phyloP scores from a whole-genome alignment of 2,888 invertebrate genomes.

The Leptothorax acervorum region DNA sequence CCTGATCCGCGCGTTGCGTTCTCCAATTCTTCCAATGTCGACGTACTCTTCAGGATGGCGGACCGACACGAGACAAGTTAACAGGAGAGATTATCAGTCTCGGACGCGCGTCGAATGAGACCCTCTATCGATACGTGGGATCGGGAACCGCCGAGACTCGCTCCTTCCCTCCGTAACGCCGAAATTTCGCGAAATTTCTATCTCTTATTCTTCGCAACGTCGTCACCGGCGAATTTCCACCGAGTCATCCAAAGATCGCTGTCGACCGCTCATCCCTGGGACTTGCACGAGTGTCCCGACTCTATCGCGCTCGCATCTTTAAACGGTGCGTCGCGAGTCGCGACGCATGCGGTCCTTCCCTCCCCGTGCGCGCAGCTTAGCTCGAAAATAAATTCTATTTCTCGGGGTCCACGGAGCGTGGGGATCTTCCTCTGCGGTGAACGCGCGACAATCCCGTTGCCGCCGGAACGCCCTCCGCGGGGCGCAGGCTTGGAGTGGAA shows the following conservation, averaged over 20 bases:
- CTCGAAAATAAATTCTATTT: conserved; percentile 43
- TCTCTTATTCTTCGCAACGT: background rate
- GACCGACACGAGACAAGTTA: background rate
- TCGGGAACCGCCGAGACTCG: background rate
- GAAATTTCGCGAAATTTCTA: background rate
- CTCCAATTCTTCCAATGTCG: conserved; percentile 36
- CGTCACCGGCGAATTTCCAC: background rate
- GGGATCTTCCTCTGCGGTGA: conserved; percentile 22
- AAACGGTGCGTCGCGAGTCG: background rate
- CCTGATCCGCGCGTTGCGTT: background rate
- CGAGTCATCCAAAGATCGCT: background rate
- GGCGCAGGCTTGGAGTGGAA: conserved; percentile 38
- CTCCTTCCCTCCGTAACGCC: background rate
- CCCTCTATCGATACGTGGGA: background rate
- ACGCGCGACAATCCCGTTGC: conserved; percentile 7
- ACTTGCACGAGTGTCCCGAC: background rate
- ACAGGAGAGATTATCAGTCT: conserved; percentile 3
- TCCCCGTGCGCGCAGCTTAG: background rate
- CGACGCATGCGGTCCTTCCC: background rate
- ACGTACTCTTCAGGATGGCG: conserved; percentile 25
- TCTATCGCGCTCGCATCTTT: conserved; percentile 27
- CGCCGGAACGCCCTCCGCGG: conserved; percentile 21
- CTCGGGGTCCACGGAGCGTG: conserved; percentile 15
- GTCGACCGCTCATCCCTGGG: background rate
- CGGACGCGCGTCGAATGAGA: background rate